Percentiles rank a stretch among this genome's conserved stretches.
Evolutionary conservation across 1,140 invertebrate genomes (phyloP).

Genomic region (Drosophila navojoa): DNA sequence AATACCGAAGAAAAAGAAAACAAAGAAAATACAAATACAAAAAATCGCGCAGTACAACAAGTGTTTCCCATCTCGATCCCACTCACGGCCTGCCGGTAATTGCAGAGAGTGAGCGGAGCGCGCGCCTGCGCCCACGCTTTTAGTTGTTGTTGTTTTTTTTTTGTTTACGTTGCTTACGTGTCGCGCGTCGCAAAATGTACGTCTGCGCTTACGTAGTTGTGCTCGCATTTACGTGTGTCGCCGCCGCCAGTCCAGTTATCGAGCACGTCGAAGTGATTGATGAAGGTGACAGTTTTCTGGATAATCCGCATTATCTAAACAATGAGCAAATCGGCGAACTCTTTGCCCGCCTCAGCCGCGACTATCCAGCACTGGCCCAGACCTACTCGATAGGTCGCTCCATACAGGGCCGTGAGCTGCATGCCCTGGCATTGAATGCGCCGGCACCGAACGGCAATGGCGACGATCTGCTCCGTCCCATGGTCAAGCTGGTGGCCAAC

Average conservation of each 20-base stretch:
- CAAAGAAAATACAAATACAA: slow-evolving; percentile 1
- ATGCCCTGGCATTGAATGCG: slow-evolving; percentile 86
- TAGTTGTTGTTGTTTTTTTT: slow-evolving; percentile 8
- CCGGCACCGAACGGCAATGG: slow-evolving; percentile 29
- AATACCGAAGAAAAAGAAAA: slow-evolving; percentile 18
- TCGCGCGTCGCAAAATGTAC: slow-evolving; percentile 50
- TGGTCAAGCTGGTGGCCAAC: slow-evolving; percentile 98
- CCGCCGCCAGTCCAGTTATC: slow-evolving; percentile 7
- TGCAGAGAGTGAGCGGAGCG: slow-evolving; percentile 15
- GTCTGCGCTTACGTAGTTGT: slow-evolving; percentile 32
- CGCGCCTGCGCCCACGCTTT: slow-evolving; percentile 43
- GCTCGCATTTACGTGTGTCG: slow-evolving; percentile 20
- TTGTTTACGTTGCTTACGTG: slow-evolving; percentile 52
- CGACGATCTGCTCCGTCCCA: slow-evolving; percentile 86
- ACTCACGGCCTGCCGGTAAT: neutral
- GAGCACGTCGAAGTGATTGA: slow-evolving; percentile 48
- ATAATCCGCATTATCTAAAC: slow-evolving; percentile 61
- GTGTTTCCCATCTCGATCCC: slow-evolving; percentile 23
- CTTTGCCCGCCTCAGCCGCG: slow-evolving; percentile 57
- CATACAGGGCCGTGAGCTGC: slow-evolving; percentile 89
- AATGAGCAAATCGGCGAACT: slow-evolving; percentile 67
- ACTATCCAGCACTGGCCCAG: slow-evolving; percentile 86
- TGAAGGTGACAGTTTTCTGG: slow-evolving; percentile 55
- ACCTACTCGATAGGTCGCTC: slow-evolving; percentile 92
- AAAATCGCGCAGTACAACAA: slow-evolving; percentile 23